phyloP scores from a whole-genome alignment of 2,888 invertebrate genomes.

The Monochamus alternatus region DNA sequence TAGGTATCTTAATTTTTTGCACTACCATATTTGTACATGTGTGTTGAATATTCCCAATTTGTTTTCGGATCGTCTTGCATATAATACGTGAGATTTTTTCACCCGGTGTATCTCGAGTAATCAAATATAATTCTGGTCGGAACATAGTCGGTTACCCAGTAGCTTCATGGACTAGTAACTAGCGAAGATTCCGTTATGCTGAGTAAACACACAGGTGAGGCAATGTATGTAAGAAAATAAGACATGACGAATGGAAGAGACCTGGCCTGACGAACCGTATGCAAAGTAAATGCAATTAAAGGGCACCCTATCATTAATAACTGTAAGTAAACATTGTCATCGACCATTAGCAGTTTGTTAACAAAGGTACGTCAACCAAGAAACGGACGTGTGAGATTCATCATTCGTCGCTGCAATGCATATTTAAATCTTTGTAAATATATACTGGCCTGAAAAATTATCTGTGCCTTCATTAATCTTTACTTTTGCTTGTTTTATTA shows the following conservation, averaged over 20 bases:
- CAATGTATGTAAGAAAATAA: constrained; percentile 14
- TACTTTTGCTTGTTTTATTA: constrained; percentile 8
- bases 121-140: background rate
- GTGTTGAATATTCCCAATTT: too few species aligned
- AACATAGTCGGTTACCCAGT: background rate
- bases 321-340: constrained; percentile 66
- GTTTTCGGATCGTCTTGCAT: too few species aligned
- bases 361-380: constrained; percentile 58
- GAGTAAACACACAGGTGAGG: constrained; percentile 31
- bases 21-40: too few species aligned
- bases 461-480: constrained; percentile 29
- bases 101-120: background rate
- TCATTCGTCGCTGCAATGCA: constrained; percentile 56
- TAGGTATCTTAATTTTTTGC: too few species aligned
- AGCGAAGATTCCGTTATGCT: constrained; percentile 24
- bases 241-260: constrained; percentile 28
- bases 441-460: constrained; percentile 34
- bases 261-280: constrained; percentile 32
- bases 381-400: constrained; percentile 52
- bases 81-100: background rate
- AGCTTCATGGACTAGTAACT: constrained; percentile 14
- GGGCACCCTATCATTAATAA: constrained; percentile 64
- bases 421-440: constrained; percentile 60
- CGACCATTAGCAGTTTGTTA: constrained; percentile 67
- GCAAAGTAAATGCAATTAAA: constrained; percentile 51